These are phyloP conservation scores for Pygoscelis adeliae DNA, from an alignment of 2,113 vertebrate genomes.

Conservation along the genomic window DNA sequence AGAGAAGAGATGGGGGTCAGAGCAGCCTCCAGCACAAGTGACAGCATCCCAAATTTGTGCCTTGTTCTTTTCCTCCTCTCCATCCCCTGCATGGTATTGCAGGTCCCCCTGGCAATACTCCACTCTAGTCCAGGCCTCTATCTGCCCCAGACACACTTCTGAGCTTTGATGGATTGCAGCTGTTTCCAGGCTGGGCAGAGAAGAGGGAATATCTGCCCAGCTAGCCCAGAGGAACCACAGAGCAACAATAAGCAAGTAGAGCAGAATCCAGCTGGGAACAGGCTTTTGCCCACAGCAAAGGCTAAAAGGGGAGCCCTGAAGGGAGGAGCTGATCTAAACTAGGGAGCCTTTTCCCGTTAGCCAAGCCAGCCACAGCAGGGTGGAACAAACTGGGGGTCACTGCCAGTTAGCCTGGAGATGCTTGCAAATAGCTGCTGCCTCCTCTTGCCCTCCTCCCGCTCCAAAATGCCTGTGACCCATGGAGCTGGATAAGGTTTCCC, in stretches of 20 bases:
- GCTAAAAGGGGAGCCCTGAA: slow-evolving; percentile 4
- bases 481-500: neutral
- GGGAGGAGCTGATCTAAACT: slow-evolving; percentile 31
- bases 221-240: neutral
- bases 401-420: neutral
- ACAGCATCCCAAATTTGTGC: neutral
- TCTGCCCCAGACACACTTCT: neutral
- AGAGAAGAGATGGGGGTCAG: neutral
- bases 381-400: neutral
- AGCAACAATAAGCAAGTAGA: neutral
- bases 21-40: neutral
- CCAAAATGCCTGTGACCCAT: neutral
- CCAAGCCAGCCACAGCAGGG: neutral
- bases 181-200: neutral
- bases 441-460: neutral
- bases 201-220: neutral
- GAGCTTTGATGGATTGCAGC: neutral
- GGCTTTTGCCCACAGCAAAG: neutral
- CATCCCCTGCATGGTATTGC: neutral
- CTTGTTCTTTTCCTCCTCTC: neutral
- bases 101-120: neutral
- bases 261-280: slow-evolving; percentile 9
- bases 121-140: neutral
- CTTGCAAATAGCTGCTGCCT: neutral
- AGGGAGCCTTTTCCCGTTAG: neutral